These are phyloP conservation scores for Tolmerus cingulatus DNA, from an alignment of 2,888 invertebrate genomes.

Conservation along the genomic window DNA sequence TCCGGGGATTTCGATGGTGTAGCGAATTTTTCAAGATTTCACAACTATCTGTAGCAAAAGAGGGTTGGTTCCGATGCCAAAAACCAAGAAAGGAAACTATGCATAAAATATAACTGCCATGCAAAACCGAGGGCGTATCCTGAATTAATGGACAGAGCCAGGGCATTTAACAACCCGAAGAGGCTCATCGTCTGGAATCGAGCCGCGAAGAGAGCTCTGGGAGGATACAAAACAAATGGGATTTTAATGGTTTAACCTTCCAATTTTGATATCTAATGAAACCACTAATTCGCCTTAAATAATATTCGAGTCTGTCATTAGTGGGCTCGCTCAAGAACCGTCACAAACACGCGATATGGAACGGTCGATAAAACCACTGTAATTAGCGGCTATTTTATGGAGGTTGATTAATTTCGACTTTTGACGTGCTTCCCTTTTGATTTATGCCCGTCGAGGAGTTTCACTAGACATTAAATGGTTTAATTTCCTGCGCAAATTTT, in stretches of 20 bases:
- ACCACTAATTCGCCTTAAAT: conserved; percentile 49
- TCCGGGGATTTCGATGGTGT: background rate
- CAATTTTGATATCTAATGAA: conserved; percentile 48
- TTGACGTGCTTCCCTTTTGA: conserved; percentile 43
- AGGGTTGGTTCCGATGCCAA: background rate
- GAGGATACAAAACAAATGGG: conserved; percentile 46
- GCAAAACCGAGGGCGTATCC: conserved; percentile 39
- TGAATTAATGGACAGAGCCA: conserved; percentile 20
- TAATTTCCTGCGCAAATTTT: conserved; percentile 25
- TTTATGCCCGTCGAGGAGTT: background rate
- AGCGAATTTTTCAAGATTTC: background rate
- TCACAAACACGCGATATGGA: conserved; percentile 47
- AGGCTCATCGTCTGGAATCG: conserved; percentile 7
- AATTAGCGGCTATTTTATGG: conserved; percentile 49
- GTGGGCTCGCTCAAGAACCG: conserved; percentile 43
- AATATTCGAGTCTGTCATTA: conserved; percentile 48
- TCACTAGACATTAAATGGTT: conserved; percentile 28
- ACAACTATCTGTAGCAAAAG: background rate
- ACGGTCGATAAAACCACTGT: conserved; percentile 37
- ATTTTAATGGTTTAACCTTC: conserved; percentile 49
- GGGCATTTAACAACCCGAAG: conserved; percentile 3
- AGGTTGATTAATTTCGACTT: conserved; percentile 49
- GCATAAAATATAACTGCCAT: conserved; percentile 20
- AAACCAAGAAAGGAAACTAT: conserved; percentile 1
- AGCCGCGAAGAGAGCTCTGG: background rate